Evolutionary conservation across 2,888 invertebrate species (phyloP).

Genomic region (Philereme vetulata): DNA sequence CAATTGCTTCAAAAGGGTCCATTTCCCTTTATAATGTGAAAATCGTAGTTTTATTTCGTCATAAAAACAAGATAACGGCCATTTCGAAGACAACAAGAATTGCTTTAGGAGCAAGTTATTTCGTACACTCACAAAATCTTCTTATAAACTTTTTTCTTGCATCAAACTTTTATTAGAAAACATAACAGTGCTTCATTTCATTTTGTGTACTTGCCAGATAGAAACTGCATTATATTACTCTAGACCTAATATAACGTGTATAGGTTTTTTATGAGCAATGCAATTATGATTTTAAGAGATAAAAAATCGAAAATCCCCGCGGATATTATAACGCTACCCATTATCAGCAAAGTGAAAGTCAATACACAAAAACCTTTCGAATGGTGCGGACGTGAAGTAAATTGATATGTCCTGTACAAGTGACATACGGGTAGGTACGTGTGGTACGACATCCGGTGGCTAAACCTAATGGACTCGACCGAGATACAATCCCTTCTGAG

Average conservation of each 20-base stretch:
- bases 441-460: constrained; percentile 13
- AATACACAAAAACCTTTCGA: not conserved
- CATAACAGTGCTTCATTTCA: not conserved
- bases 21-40: constrained; percentile 20
- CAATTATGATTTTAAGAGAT: too few relatives aligned
- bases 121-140: constrained; percentile 33
- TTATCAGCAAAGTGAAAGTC: too few relatives aligned
- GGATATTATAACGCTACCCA: too few relatives aligned
- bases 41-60: constrained; percentile 34
- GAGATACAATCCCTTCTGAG: constrained; percentile 17
- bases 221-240: too few relatives aligned
- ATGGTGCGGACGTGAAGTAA: constrained; percentile 32
- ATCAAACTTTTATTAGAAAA: constrained; percentile 28
- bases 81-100: constrained; percentile 32
- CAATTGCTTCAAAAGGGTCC: constrained; percentile 24
- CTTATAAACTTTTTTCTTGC: constrained; percentile 35
- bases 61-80: constrained; percentile 38
- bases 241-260: too few relatives aligned
- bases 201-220: too few relatives aligned
- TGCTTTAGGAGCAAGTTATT: constrained; percentile 31
- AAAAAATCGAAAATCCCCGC: too few relatives aligned
- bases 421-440: constrained; percentile 34
- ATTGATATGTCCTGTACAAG: constrained; percentile 40
- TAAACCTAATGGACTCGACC: constrained; percentile 35
- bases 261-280: too few relatives aligned